Conservation (phyloP, 2,797 vertebrate genomes). For the Eutrigla gurnardus region DNA sequence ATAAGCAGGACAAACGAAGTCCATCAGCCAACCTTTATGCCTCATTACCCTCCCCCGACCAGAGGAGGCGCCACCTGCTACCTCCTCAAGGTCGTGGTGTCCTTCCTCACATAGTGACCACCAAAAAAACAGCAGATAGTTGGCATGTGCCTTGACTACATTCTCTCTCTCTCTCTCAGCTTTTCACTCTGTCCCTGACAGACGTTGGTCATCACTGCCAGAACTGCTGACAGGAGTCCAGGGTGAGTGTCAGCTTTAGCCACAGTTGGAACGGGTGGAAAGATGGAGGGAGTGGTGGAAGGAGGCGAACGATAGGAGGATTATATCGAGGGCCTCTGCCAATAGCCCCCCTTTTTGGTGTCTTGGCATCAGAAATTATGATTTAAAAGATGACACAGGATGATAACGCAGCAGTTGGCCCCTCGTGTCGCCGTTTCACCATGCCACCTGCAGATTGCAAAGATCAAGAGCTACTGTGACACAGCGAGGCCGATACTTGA, state of each 20-base stretch:
- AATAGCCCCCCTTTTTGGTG: constrained; percentile 65
- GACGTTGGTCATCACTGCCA: constrained; percentile 66
- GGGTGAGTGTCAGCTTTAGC: constrained; percentile 75
- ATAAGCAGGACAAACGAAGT: constrained; percentile 61
- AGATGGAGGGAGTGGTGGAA: constrained; percentile 51
- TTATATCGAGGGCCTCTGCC: constrained; percentile 61
- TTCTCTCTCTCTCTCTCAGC: constrained; percentile 31
- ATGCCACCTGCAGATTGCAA: constrained; percentile 59
- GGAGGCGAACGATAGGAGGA: constrained; percentile 41
- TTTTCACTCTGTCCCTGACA: constrained; percentile 54
- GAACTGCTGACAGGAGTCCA: constrained; percentile 67
- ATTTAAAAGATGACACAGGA: constrained; percentile 61
- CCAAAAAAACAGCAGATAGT: constrained; percentile 54
- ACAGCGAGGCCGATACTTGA: constrained; percentile 12
- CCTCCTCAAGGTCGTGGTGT: constrained; percentile 67
- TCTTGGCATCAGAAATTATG: constrained; percentile 61
- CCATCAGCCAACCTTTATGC: constrained; percentile 57
- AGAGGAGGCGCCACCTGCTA: constrained; percentile 73
- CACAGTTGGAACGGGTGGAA: constrained; percentile 69
- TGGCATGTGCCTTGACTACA: constrained; percentile 38
- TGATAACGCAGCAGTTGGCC: constrained; percentile 49
- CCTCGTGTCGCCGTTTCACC: constrained; percentile 33
- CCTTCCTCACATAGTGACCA: constrained; percentile 54
- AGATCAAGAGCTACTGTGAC: constrained; percentile 43
- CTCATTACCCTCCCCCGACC: constrained; percentile 67